Evolutionary conservation across 2,113 vertebrate species (phyloP).

Genomic region (Calidris pugnax): DNA sequence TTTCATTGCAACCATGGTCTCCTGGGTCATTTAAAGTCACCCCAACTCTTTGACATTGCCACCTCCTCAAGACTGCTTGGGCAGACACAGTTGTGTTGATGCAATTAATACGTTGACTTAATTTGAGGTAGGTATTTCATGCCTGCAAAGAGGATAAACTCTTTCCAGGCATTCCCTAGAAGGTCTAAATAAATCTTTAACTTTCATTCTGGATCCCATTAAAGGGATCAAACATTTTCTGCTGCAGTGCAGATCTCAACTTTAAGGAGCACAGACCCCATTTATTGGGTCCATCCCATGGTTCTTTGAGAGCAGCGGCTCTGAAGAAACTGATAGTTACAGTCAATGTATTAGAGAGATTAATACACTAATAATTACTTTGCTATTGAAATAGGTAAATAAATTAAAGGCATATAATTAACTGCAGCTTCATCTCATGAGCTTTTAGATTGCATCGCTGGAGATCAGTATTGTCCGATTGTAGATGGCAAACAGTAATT

Average conservation of each 20-base stretch:
- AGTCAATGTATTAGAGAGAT: background rate
- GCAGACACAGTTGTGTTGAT: background rate
- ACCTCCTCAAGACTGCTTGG: background rate
- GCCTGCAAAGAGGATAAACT: background rate
- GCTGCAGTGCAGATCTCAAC: background rate
- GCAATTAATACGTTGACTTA: background rate
- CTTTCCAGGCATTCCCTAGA: background rate
- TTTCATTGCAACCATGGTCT: background rate
- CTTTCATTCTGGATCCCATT: background rate
- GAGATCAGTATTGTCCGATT: slow-evolving; percentile 47
- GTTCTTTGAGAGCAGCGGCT: background rate
- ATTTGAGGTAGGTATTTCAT: background rate
- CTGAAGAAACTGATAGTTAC: background rate
- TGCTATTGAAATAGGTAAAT: slow-evolving; percentile 69
- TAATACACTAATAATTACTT: slow-evolving; percentile 54
- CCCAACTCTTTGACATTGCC: background rate
- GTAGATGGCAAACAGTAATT: slow-evolving; percentile 47
- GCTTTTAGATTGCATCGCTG: slow-evolving; percentile 50
- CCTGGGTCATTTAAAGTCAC: background rate
- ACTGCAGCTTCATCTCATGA: slow-evolving; percentile 25
- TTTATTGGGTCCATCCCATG: background rate
- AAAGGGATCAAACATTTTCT: background rate
- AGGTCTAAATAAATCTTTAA: background rate
- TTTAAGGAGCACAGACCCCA: background rate
- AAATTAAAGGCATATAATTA: slow-evolving; percentile 61